phyloP scores from a whole-genome alignment of 2,888 invertebrate species.

The Hirtodrosophila cameraria region DNA sequence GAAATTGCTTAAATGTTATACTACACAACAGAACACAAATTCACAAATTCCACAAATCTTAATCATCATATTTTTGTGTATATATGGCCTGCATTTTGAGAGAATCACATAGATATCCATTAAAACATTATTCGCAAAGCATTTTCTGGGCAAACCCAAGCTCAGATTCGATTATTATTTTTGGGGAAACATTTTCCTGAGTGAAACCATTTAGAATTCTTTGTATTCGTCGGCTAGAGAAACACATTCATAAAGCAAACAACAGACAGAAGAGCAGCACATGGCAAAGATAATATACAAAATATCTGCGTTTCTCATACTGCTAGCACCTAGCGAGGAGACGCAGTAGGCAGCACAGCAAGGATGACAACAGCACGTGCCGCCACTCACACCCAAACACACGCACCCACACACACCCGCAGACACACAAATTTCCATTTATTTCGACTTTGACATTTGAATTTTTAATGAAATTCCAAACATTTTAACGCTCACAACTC shows the following conservation, averaged over 20 bases:
- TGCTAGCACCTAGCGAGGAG: conserved; percentile 3
- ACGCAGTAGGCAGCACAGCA: conserved; percentile 2
- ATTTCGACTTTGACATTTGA: conserved; percentile 77
- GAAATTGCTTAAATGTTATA: no score
- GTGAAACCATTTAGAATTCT: conserved; percentile 34
- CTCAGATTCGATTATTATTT: conserved; percentile 29
- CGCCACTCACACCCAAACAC: conserved; percentile 23
- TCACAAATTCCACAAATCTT: conserved; percentile 11
- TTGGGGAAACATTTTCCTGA: conserved; percentile 8
- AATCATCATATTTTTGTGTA: conserved; percentile 17
- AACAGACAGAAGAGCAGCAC: conserved; percentile 25
- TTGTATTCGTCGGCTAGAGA: conserved; percentile 36
- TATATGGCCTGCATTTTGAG: neutral
- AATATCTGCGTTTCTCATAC: conserved; percentile 26
- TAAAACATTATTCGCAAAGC: conserved; percentile 24
- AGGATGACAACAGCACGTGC: conserved; percentile 61
- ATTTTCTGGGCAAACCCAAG: neutral
- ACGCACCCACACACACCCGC: neutral
- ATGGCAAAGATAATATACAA: conserved; percentile 37
- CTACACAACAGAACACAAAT: no score
- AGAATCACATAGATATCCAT: conserved; percentile 37
- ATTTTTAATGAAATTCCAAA: conserved; percentile 80
- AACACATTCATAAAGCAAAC: conserved; percentile 67
- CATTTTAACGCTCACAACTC: conserved; percentile 65
- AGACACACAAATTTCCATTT: conserved; percentile 69